Base-by-base conservation (phyloP, 2,888 invertebrate species). In the Spilarctia lutea region DNA sequence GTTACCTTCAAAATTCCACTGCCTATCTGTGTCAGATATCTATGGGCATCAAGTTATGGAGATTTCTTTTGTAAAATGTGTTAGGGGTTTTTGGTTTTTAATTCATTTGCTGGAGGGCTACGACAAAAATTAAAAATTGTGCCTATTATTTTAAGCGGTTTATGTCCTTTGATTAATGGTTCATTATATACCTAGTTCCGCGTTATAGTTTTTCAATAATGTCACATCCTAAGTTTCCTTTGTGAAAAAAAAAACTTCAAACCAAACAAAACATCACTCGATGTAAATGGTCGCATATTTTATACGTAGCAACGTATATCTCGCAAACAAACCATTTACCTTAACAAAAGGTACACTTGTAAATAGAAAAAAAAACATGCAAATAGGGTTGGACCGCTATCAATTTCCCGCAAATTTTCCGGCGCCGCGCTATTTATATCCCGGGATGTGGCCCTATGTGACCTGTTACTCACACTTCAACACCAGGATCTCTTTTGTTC, bases 391-490 rank as follows among this genome's bases (percentile, higher is more conserved):
- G 83, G 87, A 84, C 86, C 87, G 90, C 88, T 87, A 90, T 91
- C 91, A 89, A 89, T 89, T 90, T 88, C 87, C 86, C 85, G 83
- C 83, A 85, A 86, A 87, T 86, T 86, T 87, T 80, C 83, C 83
- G 84, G 81, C 83, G 79, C 81, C 83, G 81, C 75, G 84, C 87
- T 88, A 89, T 89, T 89, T 89, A 88, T 89, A 85, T 83, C 82
- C 83, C 85, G 87, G 76, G 76, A 76, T 73, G 66, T 67, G 73
- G 73, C 73, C 76, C 71, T 86, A 88, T 89, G 89, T 87, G 87
- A 86, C 86, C 87, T 84, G 90, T 89, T 87, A 86, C 88, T 91
- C 89, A 89, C 89, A 91, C 91, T 91, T 91, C 92, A 91, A 80
- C 85, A 81, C 79, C 90, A 89, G 86, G 75, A 71, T 27, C 79